These are phyloP conservation scores for Poeciliopsis occidentalis DNA, from an alignment of 2,113 vertebrate species.

Conservation along the genomic window DNA sequence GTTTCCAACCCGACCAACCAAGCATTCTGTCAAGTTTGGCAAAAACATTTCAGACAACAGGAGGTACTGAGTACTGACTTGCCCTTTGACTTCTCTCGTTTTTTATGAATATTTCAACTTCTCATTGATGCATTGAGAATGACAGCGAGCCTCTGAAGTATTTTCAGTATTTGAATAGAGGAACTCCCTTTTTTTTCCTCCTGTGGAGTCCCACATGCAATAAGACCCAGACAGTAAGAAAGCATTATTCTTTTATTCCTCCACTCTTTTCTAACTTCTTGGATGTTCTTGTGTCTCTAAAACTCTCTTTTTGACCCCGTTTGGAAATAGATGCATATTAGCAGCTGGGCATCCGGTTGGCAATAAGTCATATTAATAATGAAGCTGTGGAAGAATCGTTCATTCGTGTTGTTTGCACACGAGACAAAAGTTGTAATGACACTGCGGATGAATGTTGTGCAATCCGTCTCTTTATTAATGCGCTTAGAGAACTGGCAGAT, in stretches of 20 bases:
- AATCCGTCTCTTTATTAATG: constrained; percentile 1
- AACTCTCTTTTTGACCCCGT: not conserved
- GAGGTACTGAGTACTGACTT: constrained; percentile 44
- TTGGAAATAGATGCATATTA: not conserved
- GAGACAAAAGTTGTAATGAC: not conserved
- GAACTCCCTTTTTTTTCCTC: not conserved
- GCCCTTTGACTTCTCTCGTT: constrained; percentile 48
- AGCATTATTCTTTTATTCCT: not conserved
- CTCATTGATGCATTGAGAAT: constrained; percentile 41
- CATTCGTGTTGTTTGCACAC: not conserved
- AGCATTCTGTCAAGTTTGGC: constrained; percentile 55
- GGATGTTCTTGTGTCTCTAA: not conserved
- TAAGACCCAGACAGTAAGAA: constrained; percentile 4
- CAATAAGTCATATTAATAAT: not conserved
- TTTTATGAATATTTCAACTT: constrained; percentile 13
- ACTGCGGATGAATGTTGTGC: not conserved
- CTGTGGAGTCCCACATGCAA: constrained; percentile 30
- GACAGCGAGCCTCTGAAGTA: constrained; percentile 28
- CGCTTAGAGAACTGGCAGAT: constrained; percentile 19
- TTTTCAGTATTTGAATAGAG: constrained; percentile 2
- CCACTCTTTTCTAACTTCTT: constrained; percentile 18
- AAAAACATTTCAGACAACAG: constrained; percentile 50
- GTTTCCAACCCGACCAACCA: constrained; percentile 26
- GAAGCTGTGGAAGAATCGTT: not conserved
- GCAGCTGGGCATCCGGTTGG: not conserved